Evolutionary conservation across 2,888 invertebrate species (phyloP).

Genomic region (Scaptomyza polygonia): DNA sequence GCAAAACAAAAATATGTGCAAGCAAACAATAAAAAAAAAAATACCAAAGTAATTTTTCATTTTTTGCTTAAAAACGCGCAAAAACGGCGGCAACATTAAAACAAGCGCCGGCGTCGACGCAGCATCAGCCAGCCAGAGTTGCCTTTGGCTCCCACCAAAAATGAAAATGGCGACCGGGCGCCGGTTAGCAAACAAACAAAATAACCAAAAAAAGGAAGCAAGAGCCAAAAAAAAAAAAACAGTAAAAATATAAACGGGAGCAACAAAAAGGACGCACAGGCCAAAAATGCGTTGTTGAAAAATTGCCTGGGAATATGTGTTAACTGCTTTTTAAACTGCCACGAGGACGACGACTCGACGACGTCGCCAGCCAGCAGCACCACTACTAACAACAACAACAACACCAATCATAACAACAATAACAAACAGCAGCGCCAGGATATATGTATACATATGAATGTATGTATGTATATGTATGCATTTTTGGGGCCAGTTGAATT

Average conservation of each 20-base stretch:
- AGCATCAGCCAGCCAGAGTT: slow-evolving; percentile 9
- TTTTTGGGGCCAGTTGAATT: slow-evolving; percentile 67
- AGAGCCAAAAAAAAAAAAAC: slow-evolving; percentile 16
- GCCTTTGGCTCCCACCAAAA: slow-evolving; percentile 47
- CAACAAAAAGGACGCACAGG: slow-evolving; percentile 52
- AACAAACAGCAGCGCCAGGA: slow-evolving; percentile 49
- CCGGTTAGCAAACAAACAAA: slow-evolving; percentile 45
- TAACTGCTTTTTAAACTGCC: slow-evolving; percentile 84
- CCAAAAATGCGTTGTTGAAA: slow-evolving; percentile 81
- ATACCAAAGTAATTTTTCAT: slow-evolving; percentile 79
- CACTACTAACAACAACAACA: slow-evolving; percentile 4
- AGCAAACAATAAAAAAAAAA: slow-evolving; percentile 52
- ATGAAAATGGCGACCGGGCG: slow-evolving; percentile 65
- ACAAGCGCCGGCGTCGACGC: slow-evolving; percentile 52
- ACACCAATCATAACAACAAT: slow-evolving; percentile 28
- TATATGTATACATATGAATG: slow-evolving; percentile 39
- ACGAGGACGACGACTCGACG: slow-evolving; percentile 78
- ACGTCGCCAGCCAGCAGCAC: slow-evolving; percentile 22
- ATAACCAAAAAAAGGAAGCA: slow-evolving; percentile 16
- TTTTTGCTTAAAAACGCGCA: slow-evolving; percentile 75
- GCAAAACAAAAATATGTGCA: slow-evolving; percentile 19
- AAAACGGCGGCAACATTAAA: slow-evolving; percentile 72
- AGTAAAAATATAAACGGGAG: slow-evolving; percentile 17
- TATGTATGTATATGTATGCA: slow-evolving; percentile 55
- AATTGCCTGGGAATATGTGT: slow-evolving; percentile 83